A percentile compares a stretch with the other conserved stretches of the same genome.
Evolutionary conservation across 2,797 vertebrate species (phyloP).

Genomic region (Garrulus glandarius): DNA sequence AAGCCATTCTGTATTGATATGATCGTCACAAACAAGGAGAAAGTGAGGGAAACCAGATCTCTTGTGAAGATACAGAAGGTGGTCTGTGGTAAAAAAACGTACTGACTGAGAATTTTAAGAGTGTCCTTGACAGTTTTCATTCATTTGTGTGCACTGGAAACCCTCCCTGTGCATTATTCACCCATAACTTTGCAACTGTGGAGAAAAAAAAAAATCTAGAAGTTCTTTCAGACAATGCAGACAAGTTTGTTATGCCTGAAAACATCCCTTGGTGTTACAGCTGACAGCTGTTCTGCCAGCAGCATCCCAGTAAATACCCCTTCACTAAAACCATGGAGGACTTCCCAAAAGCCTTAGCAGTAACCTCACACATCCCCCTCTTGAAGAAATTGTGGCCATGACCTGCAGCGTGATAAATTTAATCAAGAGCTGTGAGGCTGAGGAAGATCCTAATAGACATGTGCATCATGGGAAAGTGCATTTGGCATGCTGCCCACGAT

Average conservation of each 20-base stretch:
- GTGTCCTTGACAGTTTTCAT: not conserved
- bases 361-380: not conserved
- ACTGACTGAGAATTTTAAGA: not conserved
- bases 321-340: not conserved
- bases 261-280: not conserved
- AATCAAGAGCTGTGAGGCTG: not conserved
- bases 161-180: not conserved
- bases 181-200: not conserved
- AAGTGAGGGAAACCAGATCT: not conserved
- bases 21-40: not conserved
- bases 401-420: not conserved
- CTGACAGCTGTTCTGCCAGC: not conserved
- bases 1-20: not conserved
- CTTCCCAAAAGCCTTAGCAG: not conserved
- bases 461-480: rapidly evolving
- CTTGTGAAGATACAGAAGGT: not conserved
- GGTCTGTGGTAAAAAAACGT: not conserved
- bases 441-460: not conserved
- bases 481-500: rapidly evolving
- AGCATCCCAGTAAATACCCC: not conserved
- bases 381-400: not conserved
- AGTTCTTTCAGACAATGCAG: not conserved
- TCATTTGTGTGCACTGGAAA: not conserved
- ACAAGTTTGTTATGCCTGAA: not conserved
- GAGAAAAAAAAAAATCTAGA: not conserved